Evolutionary conservation across 2,797 vertebrate species (phyloP).

Genomic region (Alouatta caraya): DNA sequence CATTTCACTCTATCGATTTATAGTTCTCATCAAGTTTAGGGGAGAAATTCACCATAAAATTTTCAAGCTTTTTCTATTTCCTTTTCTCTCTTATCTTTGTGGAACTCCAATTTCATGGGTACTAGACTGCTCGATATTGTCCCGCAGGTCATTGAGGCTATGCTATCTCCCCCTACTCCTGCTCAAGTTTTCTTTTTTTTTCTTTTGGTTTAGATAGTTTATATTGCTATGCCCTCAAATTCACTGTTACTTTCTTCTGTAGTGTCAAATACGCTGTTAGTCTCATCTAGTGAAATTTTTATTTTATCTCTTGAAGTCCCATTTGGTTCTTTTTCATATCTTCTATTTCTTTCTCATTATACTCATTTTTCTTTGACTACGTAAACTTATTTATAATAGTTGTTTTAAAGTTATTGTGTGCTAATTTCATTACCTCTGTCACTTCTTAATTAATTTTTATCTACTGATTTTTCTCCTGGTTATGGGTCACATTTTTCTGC

Average conservation of each 20-base stretch:
- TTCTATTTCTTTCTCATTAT: not conserved
- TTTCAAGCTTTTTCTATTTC: not conserved
- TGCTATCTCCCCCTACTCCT: not conserved
- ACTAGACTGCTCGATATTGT: not conserved
- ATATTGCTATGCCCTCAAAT: not conserved
- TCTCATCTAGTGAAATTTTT: not conserved
- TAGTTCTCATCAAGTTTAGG: not conserved
- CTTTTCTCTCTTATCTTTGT: not conserved
- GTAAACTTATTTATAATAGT: not conserved
- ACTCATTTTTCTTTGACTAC: not conserved
- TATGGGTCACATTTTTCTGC: not conserved
- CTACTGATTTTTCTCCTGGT: not conserved
- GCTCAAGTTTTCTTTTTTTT: not conserved
- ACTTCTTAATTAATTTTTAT: not conserved
- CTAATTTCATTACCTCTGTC: not conserved
- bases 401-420: not conserved
- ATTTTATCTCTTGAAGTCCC: not conserved
- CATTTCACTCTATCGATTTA: not conserved
- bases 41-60: not conserved
- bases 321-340: not conserved
- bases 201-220: not conserved
- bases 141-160: not conserved
- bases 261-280: not conserved
- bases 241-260: not conserved
- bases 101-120: not conserved